Evolutionary conservation across 1,140 invertebrate genomes (phyloP).

Genomic region (Cataglyphis hispanica): DNA sequence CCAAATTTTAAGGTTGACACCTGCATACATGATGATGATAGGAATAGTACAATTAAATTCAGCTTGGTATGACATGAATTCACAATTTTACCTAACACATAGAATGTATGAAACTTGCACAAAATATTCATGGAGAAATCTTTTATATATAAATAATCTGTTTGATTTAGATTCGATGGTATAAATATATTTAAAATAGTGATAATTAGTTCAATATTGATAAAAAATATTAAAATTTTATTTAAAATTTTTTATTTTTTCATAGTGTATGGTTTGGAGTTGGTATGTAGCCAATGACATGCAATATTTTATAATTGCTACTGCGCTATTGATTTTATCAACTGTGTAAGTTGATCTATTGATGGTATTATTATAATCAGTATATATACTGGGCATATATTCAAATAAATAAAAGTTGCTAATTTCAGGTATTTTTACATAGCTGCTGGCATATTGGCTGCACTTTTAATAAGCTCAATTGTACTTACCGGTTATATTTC

Average conservation of each 20-base stretch:
- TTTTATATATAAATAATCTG: slow-evolving; percentile 89
- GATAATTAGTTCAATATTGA: background rate
- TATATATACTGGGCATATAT: background rate
- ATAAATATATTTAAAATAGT: slow-evolving; percentile 50
- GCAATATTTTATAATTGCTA: slow-evolving; percentile 90
- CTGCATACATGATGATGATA: slow-evolving; percentile 86
- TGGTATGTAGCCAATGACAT: slow-evolving; percentile 95
- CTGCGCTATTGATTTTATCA: slow-evolving; percentile 87
- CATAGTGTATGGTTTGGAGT: slow-evolving; percentile 92
- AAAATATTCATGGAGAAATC: slow-evolving; percentile 89
- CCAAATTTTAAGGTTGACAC: slow-evolving; percentile 84
- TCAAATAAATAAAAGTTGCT: slow-evolving; percentile 22
- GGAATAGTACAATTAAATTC: slow-evolving; percentile 86
- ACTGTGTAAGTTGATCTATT: slow-evolving; percentile 83
- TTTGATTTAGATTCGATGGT: slow-evolving; percentile 86
- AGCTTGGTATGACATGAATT: slow-evolving; percentile 85
- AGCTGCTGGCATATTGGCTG: slow-evolving; percentile 73
- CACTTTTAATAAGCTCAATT: slow-evolving; percentile 79
- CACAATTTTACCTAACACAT: slow-evolving; percentile 85
- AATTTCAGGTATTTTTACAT: slow-evolving; percentile 82
- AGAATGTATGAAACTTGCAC: slow-evolving; percentile 85
- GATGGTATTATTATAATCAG: background rate
- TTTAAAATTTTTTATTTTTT: background rate
- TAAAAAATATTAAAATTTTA: background rate
- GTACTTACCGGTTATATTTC: slow-evolving; percentile 79